These are phyloP conservation scores for Zelostemma sp. DNA, from an alignment of 1,140 invertebrate genomes.

Conservation along the genomic window DNA sequence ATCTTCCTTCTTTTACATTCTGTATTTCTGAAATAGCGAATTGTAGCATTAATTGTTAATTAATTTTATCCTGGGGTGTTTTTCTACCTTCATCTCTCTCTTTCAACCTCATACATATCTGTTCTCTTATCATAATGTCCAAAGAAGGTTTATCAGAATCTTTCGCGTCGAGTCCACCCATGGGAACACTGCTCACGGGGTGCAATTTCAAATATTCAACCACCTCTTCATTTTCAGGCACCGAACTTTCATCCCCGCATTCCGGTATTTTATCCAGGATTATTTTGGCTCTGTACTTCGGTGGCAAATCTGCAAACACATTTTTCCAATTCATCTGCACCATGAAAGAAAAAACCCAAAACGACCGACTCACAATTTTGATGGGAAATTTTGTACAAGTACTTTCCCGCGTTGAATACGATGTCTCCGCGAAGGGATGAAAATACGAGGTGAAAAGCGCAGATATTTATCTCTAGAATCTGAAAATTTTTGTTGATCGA, in stretches of 20 bases:
- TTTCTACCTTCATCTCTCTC: constrained; percentile 42
- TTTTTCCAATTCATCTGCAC: no score
- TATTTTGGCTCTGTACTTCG: constrained; percentile 42
- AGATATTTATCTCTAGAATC: constrained; percentile 46
- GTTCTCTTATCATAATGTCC: constrained; percentile 31
- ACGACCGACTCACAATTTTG: constrained; percentile 52
- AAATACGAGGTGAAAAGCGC: constrained; percentile 23
- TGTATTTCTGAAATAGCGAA: constrained; percentile 37
- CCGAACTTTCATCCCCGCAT: constrained; percentile 20
- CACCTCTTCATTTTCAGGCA: constrained; percentile 14
- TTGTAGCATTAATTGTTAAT: constrained; percentile 8
- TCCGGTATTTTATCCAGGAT: constrained; percentile 23
- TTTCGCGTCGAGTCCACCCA: constrained; percentile 29
- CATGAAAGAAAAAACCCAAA: no score
- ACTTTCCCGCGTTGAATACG: constrained; percentile 40
- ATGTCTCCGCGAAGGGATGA: constrained; percentile 45
- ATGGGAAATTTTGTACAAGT: constrained; percentile 43
- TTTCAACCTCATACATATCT: constrained; percentile 28
- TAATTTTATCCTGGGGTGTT: neutral
- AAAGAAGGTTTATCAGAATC: constrained; percentile 17
- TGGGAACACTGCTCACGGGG: constrained; percentile 37
- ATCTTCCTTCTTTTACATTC: constrained; percentile 26
- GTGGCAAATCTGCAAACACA: constrained; percentile 42
- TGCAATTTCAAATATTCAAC: constrained; percentile 28
- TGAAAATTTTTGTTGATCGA: constrained; percentile 14